Conservation (phyloP, 2,888 invertebrate species). For the Lasioglossum pauxillum region DNA sequence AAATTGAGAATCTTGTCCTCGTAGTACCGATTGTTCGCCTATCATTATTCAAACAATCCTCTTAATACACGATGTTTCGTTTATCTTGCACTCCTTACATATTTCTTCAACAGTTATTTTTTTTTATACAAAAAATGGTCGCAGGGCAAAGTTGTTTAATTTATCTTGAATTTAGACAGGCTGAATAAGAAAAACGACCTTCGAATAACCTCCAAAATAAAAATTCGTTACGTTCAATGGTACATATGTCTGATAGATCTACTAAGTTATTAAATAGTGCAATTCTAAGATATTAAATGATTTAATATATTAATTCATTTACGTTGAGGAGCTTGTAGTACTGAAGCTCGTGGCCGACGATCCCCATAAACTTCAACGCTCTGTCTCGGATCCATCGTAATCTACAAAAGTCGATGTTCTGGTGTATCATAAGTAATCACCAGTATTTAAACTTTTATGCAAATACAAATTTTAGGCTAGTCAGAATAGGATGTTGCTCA, state of each 20-base stretch:
- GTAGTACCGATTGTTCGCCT: conserved; percentile 85
- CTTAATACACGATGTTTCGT: not conserved
- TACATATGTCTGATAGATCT: too few species aligned
- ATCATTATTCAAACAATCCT: not conserved
- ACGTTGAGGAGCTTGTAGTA: conserved; percentile 80
- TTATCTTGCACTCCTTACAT: too few species aligned
- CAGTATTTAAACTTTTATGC: not conserved
- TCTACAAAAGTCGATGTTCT: conserved; percentile 78
- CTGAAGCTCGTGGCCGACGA: conserved; percentile 74
- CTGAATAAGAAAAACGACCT: not conserved
- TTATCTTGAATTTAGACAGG: not conserved
- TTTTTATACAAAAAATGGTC: too few species aligned
- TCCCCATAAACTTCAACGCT: conserved; percentile 87
- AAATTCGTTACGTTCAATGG: not conserved
- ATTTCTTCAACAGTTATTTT: too few species aligned
- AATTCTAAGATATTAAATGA: not conserved
- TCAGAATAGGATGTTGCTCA: not conserved
- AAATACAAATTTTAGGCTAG: not conserved
- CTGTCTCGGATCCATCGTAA: conserved; percentile 90
- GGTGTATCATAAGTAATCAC: not conserved
- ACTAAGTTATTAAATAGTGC: not conserved
- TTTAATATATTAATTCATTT: conserved; percentile 55
- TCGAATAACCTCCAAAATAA: not conserved
- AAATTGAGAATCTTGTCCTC: conserved; percentile 86
- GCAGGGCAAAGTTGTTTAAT: too few species aligned